These are phyloP conservation scores for Chaetodon auriga DNA, from an alignment of 2,113 vertebrate species.

Conservation along the genomic window DNA sequence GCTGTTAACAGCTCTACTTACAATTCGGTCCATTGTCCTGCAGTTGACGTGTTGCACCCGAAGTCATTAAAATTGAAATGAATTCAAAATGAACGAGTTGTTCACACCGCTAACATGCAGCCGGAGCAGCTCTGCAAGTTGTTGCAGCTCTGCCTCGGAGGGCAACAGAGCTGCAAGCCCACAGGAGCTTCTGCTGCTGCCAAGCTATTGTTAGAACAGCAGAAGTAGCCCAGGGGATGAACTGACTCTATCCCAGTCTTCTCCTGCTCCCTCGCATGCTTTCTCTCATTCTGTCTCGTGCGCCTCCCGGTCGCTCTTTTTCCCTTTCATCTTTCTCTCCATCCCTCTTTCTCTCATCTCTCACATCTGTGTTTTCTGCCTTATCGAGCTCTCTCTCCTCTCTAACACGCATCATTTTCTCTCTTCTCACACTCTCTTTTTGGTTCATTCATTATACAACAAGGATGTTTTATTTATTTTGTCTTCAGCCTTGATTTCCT, in stretches of 20 bases:
- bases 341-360: conserved; percentile 19
- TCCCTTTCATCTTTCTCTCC: conserved; percentile 51
- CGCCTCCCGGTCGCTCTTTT: conserved; percentile 30
- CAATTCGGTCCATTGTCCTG: conserved; percentile 41
- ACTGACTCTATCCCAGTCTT: conserved; percentile 60
- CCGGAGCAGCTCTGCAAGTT: conserved; percentile 52
- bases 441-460: conserved; percentile 72
- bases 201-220: conserved; percentile 80
- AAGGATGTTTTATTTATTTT: conserved; percentile 76
- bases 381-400: conserved; percentile 15
- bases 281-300: conserved; percentile 48
- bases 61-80: conserved; percentile 59
- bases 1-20: conserved; percentile 28
- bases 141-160: conserved; percentile 65
- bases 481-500: conserved; percentile 61
- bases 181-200: conserved; percentile 73
- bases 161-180: conserved; percentile 62
- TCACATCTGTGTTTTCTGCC: conserved; percentile 27
- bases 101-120: conserved; percentile 49
- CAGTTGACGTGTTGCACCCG: conserved; percentile 29
- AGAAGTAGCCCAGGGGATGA: conserved; percentile 71
- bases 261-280: conserved; percentile 39
- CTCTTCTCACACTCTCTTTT: conserved; percentile 19
- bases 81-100: conserved; percentile 49
- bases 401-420: conserved; percentile 27